phyloP scores from a whole-genome alignment of 1,140 invertebrate species.

The Portunus trituberculatus region DNA sequence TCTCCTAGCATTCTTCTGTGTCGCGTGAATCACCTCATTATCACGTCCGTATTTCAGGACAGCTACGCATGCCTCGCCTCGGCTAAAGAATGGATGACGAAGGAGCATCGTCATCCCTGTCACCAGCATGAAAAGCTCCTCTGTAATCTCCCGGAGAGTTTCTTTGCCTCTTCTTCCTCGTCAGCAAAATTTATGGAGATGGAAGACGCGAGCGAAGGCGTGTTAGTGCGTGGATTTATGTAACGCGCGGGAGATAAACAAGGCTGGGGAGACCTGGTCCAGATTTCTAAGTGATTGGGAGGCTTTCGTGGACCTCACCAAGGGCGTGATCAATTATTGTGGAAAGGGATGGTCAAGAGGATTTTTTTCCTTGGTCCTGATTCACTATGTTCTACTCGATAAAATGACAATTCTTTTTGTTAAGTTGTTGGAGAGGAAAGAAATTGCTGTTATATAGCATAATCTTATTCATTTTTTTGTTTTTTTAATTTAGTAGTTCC shows the following conservation, averaged over 20 bases:
- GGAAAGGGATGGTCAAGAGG: too few relatives aligned
- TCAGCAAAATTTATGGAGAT: conserved; percentile 23
- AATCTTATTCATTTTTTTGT: not conserved
- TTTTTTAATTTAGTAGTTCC: not conserved
- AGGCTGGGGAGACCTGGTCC: not conserved
- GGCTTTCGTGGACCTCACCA: not conserved
- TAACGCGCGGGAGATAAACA: conserved; percentile 11
- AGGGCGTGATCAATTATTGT: not conserved
- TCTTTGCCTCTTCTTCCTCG: conserved; percentile 10
- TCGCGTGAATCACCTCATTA: not conserved
- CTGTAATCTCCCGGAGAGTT: not conserved
- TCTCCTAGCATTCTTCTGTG: not conserved
- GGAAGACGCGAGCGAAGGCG: conserved; percentile 5
- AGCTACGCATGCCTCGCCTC: not conserved
- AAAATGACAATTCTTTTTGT: not conserved
- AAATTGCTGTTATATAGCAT: not conserved
- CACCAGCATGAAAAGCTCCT: not conserved
- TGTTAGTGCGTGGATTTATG: not conserved
- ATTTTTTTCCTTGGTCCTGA: too few relatives aligned
- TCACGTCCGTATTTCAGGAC: not conserved
- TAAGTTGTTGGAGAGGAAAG: not conserved
- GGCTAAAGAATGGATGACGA: not conserved
- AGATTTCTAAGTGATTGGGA: conserved; percentile 22
- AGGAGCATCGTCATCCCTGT: not conserved
- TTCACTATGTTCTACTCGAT: not conserved